These are phyloP conservation scores for Clusia tigrina DNA, from an alignment of 2,888 invertebrate genomes.

Conservation along the genomic window DNA sequence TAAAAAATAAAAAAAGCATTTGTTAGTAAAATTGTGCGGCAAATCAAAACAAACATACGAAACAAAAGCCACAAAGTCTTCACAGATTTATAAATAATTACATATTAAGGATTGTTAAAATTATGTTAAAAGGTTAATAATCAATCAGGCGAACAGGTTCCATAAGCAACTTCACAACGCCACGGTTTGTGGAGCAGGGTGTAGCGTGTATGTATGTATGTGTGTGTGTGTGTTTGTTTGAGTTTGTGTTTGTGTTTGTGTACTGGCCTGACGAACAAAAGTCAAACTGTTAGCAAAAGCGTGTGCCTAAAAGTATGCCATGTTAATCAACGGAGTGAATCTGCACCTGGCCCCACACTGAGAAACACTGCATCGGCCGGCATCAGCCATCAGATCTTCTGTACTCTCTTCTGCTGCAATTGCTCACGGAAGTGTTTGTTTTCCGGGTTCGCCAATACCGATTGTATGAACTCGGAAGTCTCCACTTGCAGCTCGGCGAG, in stretches of 20 bases:
- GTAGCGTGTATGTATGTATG: background rate
- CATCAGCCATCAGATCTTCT: slow-evolving; percentile 5
- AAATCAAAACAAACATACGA: too few relatives aligned
- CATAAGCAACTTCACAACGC: too few relatives aligned
- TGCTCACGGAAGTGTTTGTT: slow-evolving; percentile 57
- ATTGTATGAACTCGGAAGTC: slow-evolving; percentile 70
- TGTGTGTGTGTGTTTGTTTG: background rate
- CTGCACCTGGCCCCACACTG: background rate
- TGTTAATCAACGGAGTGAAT: background rate
- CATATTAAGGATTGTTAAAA: too few relatives aligned
- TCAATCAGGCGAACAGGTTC: too few relatives aligned
- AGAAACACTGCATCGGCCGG: background rate
- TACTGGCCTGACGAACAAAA: background rate
- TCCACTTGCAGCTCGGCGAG: slow-evolving; percentile 70
- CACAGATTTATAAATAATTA: too few relatives aligned
- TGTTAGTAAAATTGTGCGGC: too few relatives aligned
- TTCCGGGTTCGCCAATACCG: slow-evolving; percentile 68
- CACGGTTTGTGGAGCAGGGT: too few relatives aligned
- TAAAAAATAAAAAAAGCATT: too few relatives aligned
- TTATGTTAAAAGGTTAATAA: too few relatives aligned
- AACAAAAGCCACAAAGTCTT: too few relatives aligned
- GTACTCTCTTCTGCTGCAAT: slow-evolving; percentile 34
- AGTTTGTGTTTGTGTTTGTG: background rate
- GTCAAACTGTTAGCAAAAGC: background rate
- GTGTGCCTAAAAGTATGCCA: slow-evolving; percentile 42